Conservation (phyloP, 2,113 vertebrate genomes). For the Sclerurus mexicanus region DNA sequence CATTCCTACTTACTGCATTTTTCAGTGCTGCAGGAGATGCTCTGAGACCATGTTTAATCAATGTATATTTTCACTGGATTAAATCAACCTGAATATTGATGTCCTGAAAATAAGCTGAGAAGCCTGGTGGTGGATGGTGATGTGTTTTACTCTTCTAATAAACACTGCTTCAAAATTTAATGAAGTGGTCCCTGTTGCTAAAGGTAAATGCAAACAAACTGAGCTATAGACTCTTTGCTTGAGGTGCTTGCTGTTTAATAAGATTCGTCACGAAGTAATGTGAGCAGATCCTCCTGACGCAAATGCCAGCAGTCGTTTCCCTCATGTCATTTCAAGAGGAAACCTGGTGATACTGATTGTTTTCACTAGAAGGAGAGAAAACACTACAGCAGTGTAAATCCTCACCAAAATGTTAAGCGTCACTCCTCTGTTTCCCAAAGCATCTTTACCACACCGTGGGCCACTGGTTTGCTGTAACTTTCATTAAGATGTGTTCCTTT, state of each 20-base stretch:
- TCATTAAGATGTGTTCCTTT: neutral
- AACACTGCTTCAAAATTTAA: conserved; percentile 6
- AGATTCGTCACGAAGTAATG: neutral
- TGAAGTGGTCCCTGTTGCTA: neutral
- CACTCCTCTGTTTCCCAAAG: neutral
- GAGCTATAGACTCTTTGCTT: neutral
- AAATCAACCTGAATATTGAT: conserved; percentile 24
- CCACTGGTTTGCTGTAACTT: neutral
- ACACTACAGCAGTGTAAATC: neutral
- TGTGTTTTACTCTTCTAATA: neutral
- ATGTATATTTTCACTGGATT: conserved; percentile 56
- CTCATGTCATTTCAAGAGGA: neutral
- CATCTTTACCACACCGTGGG: neutral
- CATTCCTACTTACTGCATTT: neutral
- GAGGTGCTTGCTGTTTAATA: conserved; percentile 14
- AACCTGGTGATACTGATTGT: neutral
- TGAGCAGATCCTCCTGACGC: conserved; percentile 16
- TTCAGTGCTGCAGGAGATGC: neutral
- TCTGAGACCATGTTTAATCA: neutral
- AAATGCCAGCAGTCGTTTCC: neutral
- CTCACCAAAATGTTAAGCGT: neutral
- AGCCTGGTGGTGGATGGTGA: neutral
- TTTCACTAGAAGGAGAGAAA: neutral
- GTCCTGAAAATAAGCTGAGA: conserved; percentile 42
- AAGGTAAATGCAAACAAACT: conserved; percentile 31